Conservation (phyloP, 2,797 vertebrate genomes). For the Cossypha caffra region DNA sequence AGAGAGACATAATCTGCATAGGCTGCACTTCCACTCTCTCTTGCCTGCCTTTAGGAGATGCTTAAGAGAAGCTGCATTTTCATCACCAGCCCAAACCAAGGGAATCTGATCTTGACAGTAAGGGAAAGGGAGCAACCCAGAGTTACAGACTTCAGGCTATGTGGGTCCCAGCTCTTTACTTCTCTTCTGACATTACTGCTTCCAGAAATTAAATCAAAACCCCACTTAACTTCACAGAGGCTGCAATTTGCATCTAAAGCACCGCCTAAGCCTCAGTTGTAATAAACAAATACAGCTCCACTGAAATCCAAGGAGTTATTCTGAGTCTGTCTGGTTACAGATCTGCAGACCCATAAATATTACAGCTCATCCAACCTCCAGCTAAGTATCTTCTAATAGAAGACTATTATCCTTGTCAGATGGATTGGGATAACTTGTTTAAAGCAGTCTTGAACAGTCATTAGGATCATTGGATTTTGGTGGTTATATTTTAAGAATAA, state of each 20-base stretch:
- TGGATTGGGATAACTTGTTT: conserved; percentile 29
- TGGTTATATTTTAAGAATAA: conserved; percentile 30
- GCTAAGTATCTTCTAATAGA: conserved; percentile 10
- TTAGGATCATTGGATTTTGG: neutral
- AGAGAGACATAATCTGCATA: neutral
- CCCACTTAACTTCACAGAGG: conserved; percentile 10
- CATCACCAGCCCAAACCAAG: neutral
- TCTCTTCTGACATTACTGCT: neutral
- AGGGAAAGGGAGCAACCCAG: neutral
- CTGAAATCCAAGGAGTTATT: neutral
- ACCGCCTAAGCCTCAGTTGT: neutral
- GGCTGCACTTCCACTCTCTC: neutral
- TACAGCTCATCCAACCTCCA: conserved; percentile 9
- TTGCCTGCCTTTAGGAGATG: conserved; percentile 5
- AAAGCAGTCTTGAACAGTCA: conserved; percentile 16
- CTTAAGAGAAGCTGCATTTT: neutral
- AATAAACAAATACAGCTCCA: conserved; percentile 19
- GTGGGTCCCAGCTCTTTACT: neutral
- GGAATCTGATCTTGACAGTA: conserved; percentile 1
- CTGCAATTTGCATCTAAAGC: conserved; percentile 13
- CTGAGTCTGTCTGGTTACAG: neutral
- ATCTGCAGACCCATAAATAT: conserved; percentile 15
- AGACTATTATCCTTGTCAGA: conserved; percentile 22
- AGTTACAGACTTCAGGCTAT: neutral
- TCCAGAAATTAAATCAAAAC: conserved; percentile 46